Base-by-base conservation (phyloP, 2,113 vertebrate genomes). In the Peromyscus leucopus region DNA sequence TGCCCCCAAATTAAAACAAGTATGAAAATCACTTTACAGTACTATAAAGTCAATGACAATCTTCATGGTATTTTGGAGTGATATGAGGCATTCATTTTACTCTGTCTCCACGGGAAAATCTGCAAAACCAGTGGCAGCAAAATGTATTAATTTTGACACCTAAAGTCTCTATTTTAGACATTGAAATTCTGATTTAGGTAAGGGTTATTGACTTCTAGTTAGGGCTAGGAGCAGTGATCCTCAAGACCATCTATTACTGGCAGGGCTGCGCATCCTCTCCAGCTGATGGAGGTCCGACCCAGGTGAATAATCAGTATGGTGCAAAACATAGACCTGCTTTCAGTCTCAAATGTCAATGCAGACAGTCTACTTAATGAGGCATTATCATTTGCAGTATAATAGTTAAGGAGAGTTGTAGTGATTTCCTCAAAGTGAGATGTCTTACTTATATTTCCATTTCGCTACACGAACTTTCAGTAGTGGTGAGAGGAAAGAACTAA, bases 241-340 rank as follows among this genome's bases (percentile, higher is more conserved):
- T 96, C 61, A 82, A 89, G 94, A 96, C 93, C 88, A 93, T 94
- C 94, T 98, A 93, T 87, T 98, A 7, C 80, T 96, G 93, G 89
- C 57, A 57, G 95, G 85, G 13, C 88, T 94, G 0, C 71, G 48
- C 46, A 39, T 94, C 88, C 86, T 97, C 84, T 83, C 46, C 84
- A 61, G 57, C 79, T 96, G 92, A 92, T 76, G 48, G 76, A 0
- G 17, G 21, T 89, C 33, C 17, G 2, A 89, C 57, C 78, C 87
- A 86, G 74, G 26, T 0, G 39, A 94, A 92, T 48, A 36, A 92
- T 89, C 51, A 83, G 0, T 0, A 89, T 76, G 94, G 7, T 88
- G 95, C 93, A 95, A 90, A 96, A 88, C 95, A 93, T 2, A 72
- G n/a, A 39, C 93, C 67, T 82, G 26, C 57, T 48, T 93, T 95